phyloP scores from a whole-genome alignment of 1,140 invertebrate genomes.

The Euglossa dilemma region DNA sequence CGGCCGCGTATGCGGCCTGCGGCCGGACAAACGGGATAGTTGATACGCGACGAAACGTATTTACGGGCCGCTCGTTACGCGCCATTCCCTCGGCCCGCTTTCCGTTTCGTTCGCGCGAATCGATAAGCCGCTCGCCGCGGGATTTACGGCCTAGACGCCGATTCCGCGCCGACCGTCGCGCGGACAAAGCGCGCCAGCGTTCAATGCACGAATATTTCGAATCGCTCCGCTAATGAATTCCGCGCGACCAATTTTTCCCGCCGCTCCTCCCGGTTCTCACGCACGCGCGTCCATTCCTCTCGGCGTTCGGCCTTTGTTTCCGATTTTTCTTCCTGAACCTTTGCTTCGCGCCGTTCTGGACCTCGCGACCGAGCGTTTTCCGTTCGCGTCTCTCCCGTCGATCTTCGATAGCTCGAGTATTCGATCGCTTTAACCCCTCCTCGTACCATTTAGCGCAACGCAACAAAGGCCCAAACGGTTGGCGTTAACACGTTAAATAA shows the following conservation, averaged over 20 bases:
- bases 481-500: too few species aligned
- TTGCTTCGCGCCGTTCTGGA: too few species aligned
- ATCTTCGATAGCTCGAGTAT: too few species aligned
- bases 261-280: not conserved
- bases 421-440: too few species aligned
- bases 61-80: constrained; percentile 34
- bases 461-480: too few species aligned
- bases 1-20: constrained; percentile 7
- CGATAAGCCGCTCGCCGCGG: constrained; percentile 7
- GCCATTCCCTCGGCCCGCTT: constrained; percentile 10
- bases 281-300: too few species aligned
- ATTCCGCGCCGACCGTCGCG: not conserved
- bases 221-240: constrained; percentile 4
- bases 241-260: not conserved
- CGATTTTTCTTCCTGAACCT: too few species aligned
- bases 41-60: constrained; percentile 33
- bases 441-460: too few species aligned
- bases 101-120: constrained; percentile 37
- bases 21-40: constrained; percentile 23
- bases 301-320: too few species aligned
- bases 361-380: too few species aligned
- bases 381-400: too few species aligned
- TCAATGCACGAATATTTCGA: not conserved
- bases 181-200: not conserved
- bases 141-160: constrained; percentile 15